These are phyloP conservation scores for Stylophora pistillata DNA, from an alignment of 64 coral and sea anemone genomes.

Conservation along the genomic window DNA sequence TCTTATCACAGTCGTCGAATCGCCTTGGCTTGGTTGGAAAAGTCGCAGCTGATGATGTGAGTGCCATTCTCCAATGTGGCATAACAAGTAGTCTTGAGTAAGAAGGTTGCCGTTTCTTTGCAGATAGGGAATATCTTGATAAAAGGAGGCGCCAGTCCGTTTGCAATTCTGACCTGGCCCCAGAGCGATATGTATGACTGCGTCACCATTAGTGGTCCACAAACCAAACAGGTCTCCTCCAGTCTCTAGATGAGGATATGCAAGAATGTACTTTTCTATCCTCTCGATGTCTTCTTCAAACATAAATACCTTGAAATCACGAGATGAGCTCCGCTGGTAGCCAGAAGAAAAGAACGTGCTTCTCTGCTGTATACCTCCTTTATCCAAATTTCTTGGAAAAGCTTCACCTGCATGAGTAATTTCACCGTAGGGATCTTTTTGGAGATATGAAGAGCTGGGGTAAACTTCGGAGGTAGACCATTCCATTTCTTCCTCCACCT, in stretches of 20 bases:
- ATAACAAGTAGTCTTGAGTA: constrained; percentile 67
- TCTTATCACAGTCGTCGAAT: constrained; percentile 44
- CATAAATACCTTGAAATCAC: constrained; percentile 44
- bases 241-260: constrained; percentile 71
- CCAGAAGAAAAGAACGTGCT: not conserved
- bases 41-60: constrained; percentile 70
- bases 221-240: constrained; percentile 84
- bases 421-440: not conserved
- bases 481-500: not conserved
- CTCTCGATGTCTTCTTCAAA: constrained; percentile 42
- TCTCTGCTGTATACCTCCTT: not conserved
- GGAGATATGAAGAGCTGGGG: not conserved
- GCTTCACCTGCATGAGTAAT: not conserved
- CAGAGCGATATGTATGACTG: constrained; percentile 67
- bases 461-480: not conserved
- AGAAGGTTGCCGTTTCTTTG: constrained; percentile 51
- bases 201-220: constrained; percentile 57
- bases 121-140: constrained; percentile 78
- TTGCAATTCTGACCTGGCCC: constrained; percentile 66
- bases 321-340: not conserved
- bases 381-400: not conserved
- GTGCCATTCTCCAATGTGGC: constrained; percentile 91
- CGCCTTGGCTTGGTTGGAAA: constrained; percentile 57
- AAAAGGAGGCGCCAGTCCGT: constrained; percentile 57
- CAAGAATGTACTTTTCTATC: constrained; percentile 38